These are phyloP conservation scores for Zaprionus inermis DNA, from an alignment of 1,140 invertebrate species.

Conservation along the genomic window DNA sequence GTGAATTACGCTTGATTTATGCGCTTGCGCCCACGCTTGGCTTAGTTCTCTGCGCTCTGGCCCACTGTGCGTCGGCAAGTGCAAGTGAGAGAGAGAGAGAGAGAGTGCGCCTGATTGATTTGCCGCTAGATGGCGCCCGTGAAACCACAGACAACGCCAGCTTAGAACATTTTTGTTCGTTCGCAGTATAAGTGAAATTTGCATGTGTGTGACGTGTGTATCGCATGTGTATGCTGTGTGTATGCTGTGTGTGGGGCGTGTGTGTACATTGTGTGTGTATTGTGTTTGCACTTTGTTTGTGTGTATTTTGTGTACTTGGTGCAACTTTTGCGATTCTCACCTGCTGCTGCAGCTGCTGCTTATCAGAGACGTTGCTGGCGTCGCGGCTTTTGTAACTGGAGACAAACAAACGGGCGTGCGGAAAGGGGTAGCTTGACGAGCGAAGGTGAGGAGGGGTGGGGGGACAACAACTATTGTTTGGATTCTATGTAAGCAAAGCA, in stretches of 20 bases:
- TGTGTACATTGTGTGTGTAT: background rate
- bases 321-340: slow-evolving; percentile 15
- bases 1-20: slow-evolving; percentile 23
- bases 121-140: slow-evolving; percentile 64
- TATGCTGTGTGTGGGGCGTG: background rate
- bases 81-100: background rate
- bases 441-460: background rate
- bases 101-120: slow-evolving; percentile 19
- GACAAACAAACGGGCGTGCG: slow-evolving; percentile 34
- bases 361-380: slow-evolving; percentile 37
- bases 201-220: background rate
- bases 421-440: no score
- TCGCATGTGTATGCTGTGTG: slow-evolving; percentile 1
- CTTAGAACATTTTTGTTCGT: slow-evolving; percentile 57
- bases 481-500: slow-evolving; percentile 29
- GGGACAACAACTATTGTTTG: slow-evolving; percentile 7
- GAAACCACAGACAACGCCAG: slow-evolving; percentile 62
- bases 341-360: slow-evolving; percentile 48
- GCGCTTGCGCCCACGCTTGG: slow-evolving; percentile 9
- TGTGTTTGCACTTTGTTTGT: background rate
- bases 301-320: slow-evolving; percentile 7
- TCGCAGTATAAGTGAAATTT: background rate
- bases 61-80: background rate
- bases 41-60: no score
- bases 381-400: slow-evolving; percentile 67